phyloP scores from a whole-genome alignment of 1,140 invertebrate species.

The Colletes latitarsis region DNA sequence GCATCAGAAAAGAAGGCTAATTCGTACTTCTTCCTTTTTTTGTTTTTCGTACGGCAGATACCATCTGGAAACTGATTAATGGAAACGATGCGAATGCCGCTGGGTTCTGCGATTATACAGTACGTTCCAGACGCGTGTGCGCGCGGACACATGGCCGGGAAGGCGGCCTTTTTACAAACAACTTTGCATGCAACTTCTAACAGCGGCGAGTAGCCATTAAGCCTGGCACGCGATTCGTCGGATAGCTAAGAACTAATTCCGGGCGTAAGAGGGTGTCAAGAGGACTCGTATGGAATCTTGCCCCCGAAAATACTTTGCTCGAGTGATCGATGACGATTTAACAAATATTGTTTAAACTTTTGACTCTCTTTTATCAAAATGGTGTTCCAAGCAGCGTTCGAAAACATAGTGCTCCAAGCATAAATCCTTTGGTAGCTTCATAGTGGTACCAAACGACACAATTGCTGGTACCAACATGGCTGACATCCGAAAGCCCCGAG shows the following conservation, averaged over 20 bases:
- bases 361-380: too few relatives aligned
- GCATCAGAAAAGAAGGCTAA: constrained; percentile 43
- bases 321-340: constrained; percentile 3
- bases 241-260: constrained; percentile 59
- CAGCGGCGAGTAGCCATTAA: constrained; percentile 57
- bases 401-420: too few relatives aligned
- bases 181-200: constrained; percentile 58
- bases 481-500: too few relatives aligned
- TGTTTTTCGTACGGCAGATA: constrained; percentile 36
- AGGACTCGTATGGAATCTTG: constrained; percentile 55
- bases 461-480: too few relatives aligned
- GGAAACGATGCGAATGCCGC: constrained; percentile 58
- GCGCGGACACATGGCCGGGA: not conserved
- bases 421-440: too few relatives aligned
- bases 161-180: constrained; percentile 60
- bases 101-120: constrained; percentile 53
- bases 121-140: constrained; percentile 5
- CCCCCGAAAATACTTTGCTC: constrained; percentile 46
- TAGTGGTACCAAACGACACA: too few relatives aligned
- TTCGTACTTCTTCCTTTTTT: constrained; percentile 8
- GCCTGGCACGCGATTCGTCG: constrained; percentile 59
- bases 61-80: constrained; percentile 62
- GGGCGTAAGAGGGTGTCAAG: constrained; percentile 57
- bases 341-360: not conserved
- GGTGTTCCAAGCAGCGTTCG: too few relatives aligned